Conservation (phyloP, 2,113 vertebrate species). For the Cyanoliseus patagonus region DNA sequence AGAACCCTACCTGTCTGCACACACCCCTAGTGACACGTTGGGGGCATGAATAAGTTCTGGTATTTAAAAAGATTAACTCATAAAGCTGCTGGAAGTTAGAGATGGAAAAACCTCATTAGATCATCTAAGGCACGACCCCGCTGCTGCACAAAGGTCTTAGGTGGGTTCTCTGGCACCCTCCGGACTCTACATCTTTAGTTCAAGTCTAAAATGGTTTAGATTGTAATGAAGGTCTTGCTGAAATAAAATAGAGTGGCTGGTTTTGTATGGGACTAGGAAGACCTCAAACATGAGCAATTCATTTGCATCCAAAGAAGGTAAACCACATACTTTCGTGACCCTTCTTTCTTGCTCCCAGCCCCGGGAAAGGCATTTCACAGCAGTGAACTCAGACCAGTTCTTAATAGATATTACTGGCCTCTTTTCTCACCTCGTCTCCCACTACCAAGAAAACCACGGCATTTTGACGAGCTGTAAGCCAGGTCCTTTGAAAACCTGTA, state of each 20-base stretch:
- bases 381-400: not conserved
- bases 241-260: not conserved
- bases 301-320: not conserved
- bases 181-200: not conserved
- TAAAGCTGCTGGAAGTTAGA: not conserved
- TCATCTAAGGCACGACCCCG: not conserved
- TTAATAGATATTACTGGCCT: not conserved
- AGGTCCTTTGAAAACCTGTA: not conserved
- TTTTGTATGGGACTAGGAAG: not conserved
- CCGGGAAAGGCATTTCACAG: not conserved
- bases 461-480: fast-evolving
- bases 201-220: not conserved
- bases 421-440: not conserved
- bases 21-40: not conserved
- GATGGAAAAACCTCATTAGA: not conserved
- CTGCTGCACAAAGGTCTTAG: not conserved
- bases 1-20: not conserved
- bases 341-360: not conserved
- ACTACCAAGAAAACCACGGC: fast-evolving
- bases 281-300: not conserved
- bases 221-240: not conserved
- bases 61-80: not conserved
- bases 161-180: fast-evolving
- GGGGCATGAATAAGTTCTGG: not conserved
- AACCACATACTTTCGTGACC: not conserved